Conservation (phyloP, 2,888 invertebrate genomes). For the Conistra vaccinii region DNA sequence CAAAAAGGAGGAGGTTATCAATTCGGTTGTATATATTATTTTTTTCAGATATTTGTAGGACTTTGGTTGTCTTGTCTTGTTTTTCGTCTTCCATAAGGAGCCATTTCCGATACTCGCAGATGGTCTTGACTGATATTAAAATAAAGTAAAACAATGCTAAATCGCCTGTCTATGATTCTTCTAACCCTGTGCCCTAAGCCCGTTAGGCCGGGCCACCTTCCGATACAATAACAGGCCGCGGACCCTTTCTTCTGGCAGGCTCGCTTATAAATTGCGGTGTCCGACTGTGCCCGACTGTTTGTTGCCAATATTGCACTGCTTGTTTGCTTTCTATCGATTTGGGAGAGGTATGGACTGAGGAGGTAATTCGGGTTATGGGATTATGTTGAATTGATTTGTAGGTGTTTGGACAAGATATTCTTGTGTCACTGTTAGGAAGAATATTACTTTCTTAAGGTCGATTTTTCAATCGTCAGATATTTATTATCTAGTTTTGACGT, state of each 20-base stretch:
- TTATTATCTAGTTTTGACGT: too few relatives aligned
- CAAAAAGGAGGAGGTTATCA: too few relatives aligned
- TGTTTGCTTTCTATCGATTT: slow-evolving; percentile 66
- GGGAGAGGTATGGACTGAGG: slow-evolving; percentile 20
- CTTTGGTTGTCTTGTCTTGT: too few relatives aligned
- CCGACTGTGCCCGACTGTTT: slow-evolving; percentile 81
- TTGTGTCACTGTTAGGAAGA: background rate
- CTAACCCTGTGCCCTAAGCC: slow-evolving; percentile 71
- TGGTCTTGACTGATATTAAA: too few relatives aligned
- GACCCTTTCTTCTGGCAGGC: slow-evolving; percentile 86
- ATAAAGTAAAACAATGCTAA: too few relatives aligned
- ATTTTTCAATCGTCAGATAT: too few relatives aligned
- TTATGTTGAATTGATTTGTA: slow-evolving; percentile 26
- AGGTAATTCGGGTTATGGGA: slow-evolving; percentile 24
- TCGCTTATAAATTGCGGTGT: slow-evolving; percentile 89
- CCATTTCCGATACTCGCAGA: too few relatives aligned
- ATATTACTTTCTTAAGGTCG: background rate
- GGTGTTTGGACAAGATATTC: background rate
- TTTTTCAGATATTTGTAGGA: too few relatives aligned
- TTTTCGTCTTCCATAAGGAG: too few relatives aligned
- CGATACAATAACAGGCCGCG: slow-evolving; percentile 89
- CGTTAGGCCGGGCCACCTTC: slow-evolving; percentile 88
- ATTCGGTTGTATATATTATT: too few relatives aligned
- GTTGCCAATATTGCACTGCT: slow-evolving; percentile 78
- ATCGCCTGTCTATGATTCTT: slow-evolving; percentile 57